Evolutionary conservation across 92 coral and sea anemone species (phyloP).

Genomic region (Pocillopora grandis): DNA sequence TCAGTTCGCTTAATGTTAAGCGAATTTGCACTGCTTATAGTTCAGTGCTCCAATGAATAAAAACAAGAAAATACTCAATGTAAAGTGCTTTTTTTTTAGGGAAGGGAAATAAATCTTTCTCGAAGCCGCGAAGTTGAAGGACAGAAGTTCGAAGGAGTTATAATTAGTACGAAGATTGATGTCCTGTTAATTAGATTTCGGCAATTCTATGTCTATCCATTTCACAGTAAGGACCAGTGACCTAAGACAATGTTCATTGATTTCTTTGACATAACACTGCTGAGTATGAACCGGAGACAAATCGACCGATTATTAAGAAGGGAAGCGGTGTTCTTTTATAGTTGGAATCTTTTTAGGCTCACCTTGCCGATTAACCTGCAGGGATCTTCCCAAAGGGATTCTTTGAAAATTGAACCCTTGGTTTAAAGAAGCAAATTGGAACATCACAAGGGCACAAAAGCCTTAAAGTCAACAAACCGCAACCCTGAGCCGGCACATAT

Average conservation of each 20-base stretch:
- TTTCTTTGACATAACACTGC: slow-evolving; percentile 5
- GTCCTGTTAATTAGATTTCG: not conserved
- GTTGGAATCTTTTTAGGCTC: not conserved
- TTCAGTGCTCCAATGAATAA: too few species aligned
- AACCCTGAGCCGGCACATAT: not conserved
- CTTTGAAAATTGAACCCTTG: not conserved
- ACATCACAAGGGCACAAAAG: not conserved
- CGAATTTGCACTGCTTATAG: too few species aligned
- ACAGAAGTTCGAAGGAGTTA: not conserved
- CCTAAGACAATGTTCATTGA: not conserved
- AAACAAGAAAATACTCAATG: too few species aligned
- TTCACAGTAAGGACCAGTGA: slow-evolving; percentile 19
- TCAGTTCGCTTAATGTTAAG: too few species aligned
- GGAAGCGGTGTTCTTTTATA: not conserved
- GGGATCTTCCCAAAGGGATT: not conserved
- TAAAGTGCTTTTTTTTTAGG: too few species aligned
- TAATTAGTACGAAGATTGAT: not conserved
- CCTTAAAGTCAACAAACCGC: slow-evolving; percentile 24
- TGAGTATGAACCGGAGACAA: slow-evolving; percentile 18
- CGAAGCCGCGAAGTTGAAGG: not conserved
- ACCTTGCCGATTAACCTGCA: not conserved
- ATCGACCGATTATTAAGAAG: slow-evolving; percentile 11
- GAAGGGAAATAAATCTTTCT: too few species aligned
- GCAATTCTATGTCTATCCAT: slow-evolving; percentile 8
- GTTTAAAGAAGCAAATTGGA: not conserved